Evolutionary conservation across 1,140 invertebrate species (phyloP).

Genomic region (Varroa destructor): DNA sequence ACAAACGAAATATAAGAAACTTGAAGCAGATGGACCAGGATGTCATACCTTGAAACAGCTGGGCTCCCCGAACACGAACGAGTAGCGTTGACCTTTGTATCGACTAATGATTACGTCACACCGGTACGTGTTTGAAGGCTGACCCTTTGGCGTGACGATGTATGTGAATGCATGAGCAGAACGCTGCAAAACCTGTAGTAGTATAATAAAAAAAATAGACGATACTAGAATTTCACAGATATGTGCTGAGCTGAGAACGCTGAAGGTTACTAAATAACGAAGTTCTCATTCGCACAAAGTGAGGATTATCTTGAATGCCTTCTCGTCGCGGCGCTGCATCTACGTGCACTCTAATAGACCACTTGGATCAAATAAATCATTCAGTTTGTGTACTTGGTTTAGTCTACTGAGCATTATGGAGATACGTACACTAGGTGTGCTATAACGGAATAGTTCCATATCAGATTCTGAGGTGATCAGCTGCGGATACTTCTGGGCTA

Average conservation of each 20-base stretch:
- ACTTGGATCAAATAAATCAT: too few species aligned
- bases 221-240: not conserved
- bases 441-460: constrained; percentile 1
- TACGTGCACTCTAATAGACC: too few species aligned
- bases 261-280: too few species aligned
- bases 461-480: not conserved
- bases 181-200: constrained; percentile 1
- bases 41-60: not conserved
- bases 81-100: constrained; percentile 2
- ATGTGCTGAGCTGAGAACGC: too few species aligned
- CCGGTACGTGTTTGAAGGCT: not conserved
- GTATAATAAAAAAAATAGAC: not conserved
- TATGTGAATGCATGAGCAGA: not conserved
- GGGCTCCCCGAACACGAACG: constrained; percentile 24
- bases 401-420: too few species aligned
- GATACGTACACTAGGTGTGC: constrained; percentile 1
- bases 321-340: too few species aligned
- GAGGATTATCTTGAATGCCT: too few species aligned
- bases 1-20: too few species aligned
- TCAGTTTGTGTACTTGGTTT: too few species aligned
- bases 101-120: constrained; percentile 7
- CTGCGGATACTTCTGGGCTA: constrained; percentile 4
- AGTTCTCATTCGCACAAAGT: too few species aligned
- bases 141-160: not conserved
- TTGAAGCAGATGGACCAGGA: too few species aligned